A percentile compares a stretch with the other conserved stretches of the same genome.
These are phyloP conservation scores for Panurus biarmicus DNA, from an alignment of 2,113 vertebrate species.

Conservation along the genomic window DNA sequence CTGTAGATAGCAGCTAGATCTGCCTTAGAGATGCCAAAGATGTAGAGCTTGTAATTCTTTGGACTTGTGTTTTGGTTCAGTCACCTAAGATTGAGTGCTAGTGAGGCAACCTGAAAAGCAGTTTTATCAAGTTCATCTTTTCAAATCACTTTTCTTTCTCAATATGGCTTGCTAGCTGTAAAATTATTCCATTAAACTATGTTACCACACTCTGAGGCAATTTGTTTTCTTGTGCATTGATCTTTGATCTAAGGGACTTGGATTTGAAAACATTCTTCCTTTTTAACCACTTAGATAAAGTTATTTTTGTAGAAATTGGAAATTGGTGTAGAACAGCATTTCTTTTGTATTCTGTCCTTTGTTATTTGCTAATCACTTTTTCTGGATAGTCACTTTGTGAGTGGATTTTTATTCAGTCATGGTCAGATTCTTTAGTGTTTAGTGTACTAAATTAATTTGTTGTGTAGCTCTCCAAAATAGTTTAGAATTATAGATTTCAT, in stretches of 20 bases:
- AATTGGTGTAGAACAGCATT: not conserved
- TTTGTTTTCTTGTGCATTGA: conserved; percentile 4
- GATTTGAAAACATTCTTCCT: not conserved
- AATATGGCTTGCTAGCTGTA: not conserved
- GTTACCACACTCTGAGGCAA: not conserved
- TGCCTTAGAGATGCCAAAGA: not conserved
- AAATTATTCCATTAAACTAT: not conserved
- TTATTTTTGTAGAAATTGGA: not conserved
- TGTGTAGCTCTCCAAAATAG: not conserved
- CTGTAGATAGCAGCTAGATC: not conserved
- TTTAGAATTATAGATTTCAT: not conserved
- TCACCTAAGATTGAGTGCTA: not conserved
- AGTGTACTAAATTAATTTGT: not conserved
- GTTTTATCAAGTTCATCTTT: conserved; percentile 19
- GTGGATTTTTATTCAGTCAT: not conserved
- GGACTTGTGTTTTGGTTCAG: not conserved
- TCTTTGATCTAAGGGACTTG: not conserved
- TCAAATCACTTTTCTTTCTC: not conserved
- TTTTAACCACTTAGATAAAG: not conserved
- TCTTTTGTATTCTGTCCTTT: not conserved
- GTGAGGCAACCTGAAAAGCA: not conserved
- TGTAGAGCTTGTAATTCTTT: not conserved
- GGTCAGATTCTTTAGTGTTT: not conserved
- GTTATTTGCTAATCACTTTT: not conserved
- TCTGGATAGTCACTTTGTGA: not conserved